Percentiles rank a stretch among this genome's conserved stretches.
phyloP scores from a whole-genome alignment of 2,797 vertebrate species.

The Intellagama lesueurii region DNA sequence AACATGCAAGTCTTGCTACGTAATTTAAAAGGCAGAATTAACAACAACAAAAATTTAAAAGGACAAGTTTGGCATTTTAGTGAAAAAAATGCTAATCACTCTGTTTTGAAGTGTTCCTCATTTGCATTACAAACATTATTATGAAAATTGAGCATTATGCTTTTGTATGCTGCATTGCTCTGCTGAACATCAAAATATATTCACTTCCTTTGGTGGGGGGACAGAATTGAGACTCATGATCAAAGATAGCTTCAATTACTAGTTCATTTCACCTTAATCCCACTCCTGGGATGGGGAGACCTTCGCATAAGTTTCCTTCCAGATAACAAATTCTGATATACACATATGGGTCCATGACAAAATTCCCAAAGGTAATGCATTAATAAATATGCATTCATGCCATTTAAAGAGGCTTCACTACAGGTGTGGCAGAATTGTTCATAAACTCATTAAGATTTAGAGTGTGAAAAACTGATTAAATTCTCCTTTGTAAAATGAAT shows the following conservation, averaged over 20 bases:
- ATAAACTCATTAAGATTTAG: conserved; percentile 75
- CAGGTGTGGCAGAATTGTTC: conserved; percentile 62
- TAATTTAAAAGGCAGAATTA: conserved; percentile 78
- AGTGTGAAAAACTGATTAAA: conserved; percentile 75
- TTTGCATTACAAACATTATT: conserved; percentile 93
- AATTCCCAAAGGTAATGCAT: conserved; percentile 80
- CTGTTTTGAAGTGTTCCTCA: conserved; percentile 85
- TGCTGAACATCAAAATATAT: conserved; percentile 80
- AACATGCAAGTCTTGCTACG: conserved; percentile 72
- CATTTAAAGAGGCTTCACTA: conserved; percentile 81
- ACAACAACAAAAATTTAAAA: conserved; percentile 71
- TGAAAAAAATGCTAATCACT: conserved; percentile 89
- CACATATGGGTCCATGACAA: conserved; percentile 76
- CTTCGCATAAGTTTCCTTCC: conserved; percentile 72
- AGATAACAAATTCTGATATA: conserved; percentile 76
- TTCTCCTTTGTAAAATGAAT: conserved; percentile 67
- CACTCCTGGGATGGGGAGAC: conserved; percentile 79
- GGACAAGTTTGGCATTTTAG: conserved; percentile 79
- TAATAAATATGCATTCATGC: conserved; percentile 83
- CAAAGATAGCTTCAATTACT: conserved; percentile 84
- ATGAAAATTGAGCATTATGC: conserved; percentile 81
- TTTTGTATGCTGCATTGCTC: conserved; percentile 76
- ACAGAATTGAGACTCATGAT: conserved; percentile 79
- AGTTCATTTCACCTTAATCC: conserved; percentile 84
- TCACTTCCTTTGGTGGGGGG: conserved; percentile 68